phyloP scores from a whole-genome alignment of 1,140 invertebrate genomes.

The Diorhabda elongata region DNA sequence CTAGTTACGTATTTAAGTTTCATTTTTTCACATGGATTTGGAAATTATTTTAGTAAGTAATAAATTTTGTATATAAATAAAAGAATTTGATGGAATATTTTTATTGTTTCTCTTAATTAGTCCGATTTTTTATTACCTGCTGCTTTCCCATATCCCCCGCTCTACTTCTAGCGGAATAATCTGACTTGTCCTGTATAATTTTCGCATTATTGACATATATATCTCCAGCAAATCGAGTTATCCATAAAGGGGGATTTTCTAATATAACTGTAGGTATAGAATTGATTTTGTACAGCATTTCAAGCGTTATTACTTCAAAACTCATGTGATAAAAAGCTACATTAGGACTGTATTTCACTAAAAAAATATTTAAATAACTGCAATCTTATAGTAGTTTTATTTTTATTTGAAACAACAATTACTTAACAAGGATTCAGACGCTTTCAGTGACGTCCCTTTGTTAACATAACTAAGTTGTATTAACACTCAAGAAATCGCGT shows the following conservation, averaged over 20 bases:
- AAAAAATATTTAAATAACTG: conserved; percentile 31
- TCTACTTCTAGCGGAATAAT: conserved; percentile 53
- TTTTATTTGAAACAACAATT: no score
- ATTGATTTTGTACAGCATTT: conserved; percentile 58
- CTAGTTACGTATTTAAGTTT: no score
- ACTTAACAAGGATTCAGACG: no score
- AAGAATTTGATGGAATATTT: no score
- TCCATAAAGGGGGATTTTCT: conserved; percentile 73
- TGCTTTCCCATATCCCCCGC: conserved; percentile 17
- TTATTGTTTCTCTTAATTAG: no score
- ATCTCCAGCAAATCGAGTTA: conserved; percentile 62
- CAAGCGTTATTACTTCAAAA: conserved; percentile 31
- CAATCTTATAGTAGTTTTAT: no score
- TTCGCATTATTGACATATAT: conserved; percentile 76
- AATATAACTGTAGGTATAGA: conserved; percentile 46
- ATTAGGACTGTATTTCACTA: conserved; percentile 36
- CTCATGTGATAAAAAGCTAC: conserved; percentile 63
- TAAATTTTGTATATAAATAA: no score
- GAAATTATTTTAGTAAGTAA: no score
- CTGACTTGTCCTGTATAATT: conserved; percentile 59
- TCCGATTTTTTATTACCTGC: conserved; percentile 32
- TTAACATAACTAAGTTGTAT: no score
- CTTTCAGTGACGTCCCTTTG: no score
- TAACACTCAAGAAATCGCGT: no score
- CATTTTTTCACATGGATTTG: no score